phyloP scores from a whole-genome alignment of 2,113 vertebrate species.

The Cottus gobio region DNA sequence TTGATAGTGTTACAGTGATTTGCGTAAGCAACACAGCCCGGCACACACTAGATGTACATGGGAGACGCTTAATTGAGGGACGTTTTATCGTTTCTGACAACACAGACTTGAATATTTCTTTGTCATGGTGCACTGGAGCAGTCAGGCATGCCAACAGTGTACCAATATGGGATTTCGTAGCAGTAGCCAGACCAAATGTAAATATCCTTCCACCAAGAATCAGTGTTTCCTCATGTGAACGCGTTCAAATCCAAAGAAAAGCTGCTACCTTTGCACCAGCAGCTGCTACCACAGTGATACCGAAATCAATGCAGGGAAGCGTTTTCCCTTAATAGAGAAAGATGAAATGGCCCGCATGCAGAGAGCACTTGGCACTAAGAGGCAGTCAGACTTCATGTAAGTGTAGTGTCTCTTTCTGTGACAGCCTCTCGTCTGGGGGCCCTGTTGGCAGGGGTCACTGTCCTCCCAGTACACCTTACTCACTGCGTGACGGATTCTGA shows the following conservation, averaged over 20 bases:
- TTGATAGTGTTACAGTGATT: conserved; percentile 20
- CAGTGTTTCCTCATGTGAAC: conserved; percentile 13
- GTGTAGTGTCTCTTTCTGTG: conserved; percentile 55
- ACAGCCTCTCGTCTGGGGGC: conserved; percentile 44
- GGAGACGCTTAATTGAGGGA: conserved; percentile 22
- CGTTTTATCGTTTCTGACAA: conserved; percentile 29
- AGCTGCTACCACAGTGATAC: conserved; percentile 21
- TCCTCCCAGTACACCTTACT: conserved; percentile 55
- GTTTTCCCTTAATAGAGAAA: conserved; percentile 43
- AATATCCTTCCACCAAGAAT: conserved; percentile 16
- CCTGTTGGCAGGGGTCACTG: conserved; percentile 57
- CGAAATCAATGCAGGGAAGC: conserved; percentile 30
- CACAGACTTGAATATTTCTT: conserved; percentile 13
- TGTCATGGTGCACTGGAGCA: not conserved
- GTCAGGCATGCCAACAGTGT: not conserved
- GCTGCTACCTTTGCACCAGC: conserved; percentile 4
- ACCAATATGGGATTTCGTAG: conserved; percentile 1
- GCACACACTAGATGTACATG: conserved; percentile 2
- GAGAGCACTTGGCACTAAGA: conserved; percentile 44
- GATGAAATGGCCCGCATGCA: conserved; percentile 44
- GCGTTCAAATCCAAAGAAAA: conserved; percentile 17
- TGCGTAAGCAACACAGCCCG: conserved; percentile 9
- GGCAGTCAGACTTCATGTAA: conserved; percentile 52
- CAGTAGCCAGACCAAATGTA: not conserved
- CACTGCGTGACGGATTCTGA: conserved; percentile 62